Base-by-base conservation (phyloP, 2,888 invertebrate species). In the Callinectes sapidus region DNA sequence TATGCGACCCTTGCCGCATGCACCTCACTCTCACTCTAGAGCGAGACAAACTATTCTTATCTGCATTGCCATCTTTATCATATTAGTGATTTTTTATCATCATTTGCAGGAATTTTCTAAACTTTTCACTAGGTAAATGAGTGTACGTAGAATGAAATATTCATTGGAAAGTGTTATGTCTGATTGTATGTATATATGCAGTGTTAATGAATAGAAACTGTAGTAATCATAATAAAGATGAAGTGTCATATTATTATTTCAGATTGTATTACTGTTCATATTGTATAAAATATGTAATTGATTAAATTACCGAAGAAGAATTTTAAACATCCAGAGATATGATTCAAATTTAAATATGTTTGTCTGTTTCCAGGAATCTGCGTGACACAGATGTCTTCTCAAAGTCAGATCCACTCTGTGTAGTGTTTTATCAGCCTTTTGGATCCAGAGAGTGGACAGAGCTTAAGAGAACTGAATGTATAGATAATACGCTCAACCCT, bases 361-460 rank as follows among this genome's bases (percentile, higher is more conserved):
- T 89, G 85, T 92, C n/a, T 87, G 5, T 32, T 88, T 89, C 13
- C 94, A 95, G 95, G 85, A 95, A 95, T 92, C 95, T 96, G 18
- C 94, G 95, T 81, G 95, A 96, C 93, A 95, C 95, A 93, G 96
- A 96, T 95, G 95, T 95, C 2, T 95, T 96, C 91, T 96, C 96
- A 23, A 96, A 96, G 95, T 96, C 96, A n/a, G 96, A 96, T 95
- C 96, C 96, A 3, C 95, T 96, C 93, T 95, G 95, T 95, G 95
- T 96, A 23, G 92, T 96, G 48, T 95, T 95, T 91, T 95, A 95
- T 89, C 92, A 94, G 42, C 94, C 94, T 48, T 95, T 94, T 93
- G 95, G 94, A 23, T 89, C 94, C 16, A 92, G 89, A 66, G 77
- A 92, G 28, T 95, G 94, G 94, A 39, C 42, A 1, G 94, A 95